A percentile compares a stretch with the other conserved stretches of the same genome.
Evolutionary conservation across 2,797 vertebrate species (phyloP).

Genomic region (Enteromius afrohamiltoni): DNA sequence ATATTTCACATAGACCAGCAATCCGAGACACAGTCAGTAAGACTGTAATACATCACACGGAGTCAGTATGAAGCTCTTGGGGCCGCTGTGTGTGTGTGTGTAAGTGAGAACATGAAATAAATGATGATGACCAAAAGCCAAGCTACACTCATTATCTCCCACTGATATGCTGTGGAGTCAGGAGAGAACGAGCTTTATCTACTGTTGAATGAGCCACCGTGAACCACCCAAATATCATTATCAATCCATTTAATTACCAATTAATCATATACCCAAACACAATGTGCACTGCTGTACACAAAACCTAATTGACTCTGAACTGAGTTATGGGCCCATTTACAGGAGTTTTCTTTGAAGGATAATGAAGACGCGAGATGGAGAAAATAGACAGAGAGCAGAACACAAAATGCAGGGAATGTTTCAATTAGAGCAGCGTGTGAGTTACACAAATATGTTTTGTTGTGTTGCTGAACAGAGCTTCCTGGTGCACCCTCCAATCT

Average conservation of each 20-base stretch:
- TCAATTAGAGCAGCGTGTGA: slow-evolving; percentile 35
- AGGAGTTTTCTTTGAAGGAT: slow-evolving; percentile 50
- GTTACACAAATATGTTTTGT: slow-evolving; percentile 43
- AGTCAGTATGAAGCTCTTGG: slow-evolving; percentile 46
- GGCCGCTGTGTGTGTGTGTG: slow-evolving; percentile 8
- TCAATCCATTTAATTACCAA: slow-evolving; percentile 53
- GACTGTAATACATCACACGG: slow-evolving; percentile 49
- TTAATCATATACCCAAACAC: slow-evolving; percentile 51
- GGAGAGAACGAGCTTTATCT: slow-evolving; percentile 59
- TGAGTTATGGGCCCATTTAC: slow-evolving; percentile 50
- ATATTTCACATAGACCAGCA: slow-evolving; percentile 53
- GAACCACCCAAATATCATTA: slow-evolving; percentile 52
- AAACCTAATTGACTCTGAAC: slow-evolving; percentile 47
- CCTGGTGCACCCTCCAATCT: slow-evolving; percentile 91
- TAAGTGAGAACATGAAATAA: slow-evolving; percentile 59
- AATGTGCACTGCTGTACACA: slow-evolving; percentile 47
- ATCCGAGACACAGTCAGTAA: slow-evolving; percentile 51
- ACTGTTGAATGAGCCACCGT: slow-evolving; percentile 46
- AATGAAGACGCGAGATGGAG: slow-evolving; percentile 43
- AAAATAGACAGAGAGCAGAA: slow-evolving; percentile 17
- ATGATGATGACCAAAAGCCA: slow-evolving; percentile 70
- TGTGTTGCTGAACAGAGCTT: slow-evolving; percentile 80
- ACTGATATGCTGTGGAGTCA: slow-evolving; percentile 74
- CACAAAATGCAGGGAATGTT: slow-evolving; percentile 22
- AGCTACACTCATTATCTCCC: slow-evolving; percentile 73